Base-by-base conservation (phyloP, 2,113 vertebrate species). In the Ellobius talpinus region DNA sequence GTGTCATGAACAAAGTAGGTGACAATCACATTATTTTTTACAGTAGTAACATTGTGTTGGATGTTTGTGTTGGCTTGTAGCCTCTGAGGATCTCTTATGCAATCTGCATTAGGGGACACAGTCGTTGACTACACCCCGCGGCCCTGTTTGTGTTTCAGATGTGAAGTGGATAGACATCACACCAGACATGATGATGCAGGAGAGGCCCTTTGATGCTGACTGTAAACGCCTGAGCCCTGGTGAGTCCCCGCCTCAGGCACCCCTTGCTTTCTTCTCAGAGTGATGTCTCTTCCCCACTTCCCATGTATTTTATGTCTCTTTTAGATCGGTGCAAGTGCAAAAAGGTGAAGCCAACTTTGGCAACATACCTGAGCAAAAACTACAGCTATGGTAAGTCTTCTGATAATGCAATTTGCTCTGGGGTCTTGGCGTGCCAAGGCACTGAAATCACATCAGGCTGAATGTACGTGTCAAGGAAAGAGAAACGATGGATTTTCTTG, bases 371-470 rank as follows among this genome's bases (percentile, higher is more conserved):
- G 97, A 98, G 98, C 98, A 99, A 98, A 98, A 99, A 99, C 97
- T 99, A 99, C 98, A 99, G 98, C 96, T 99, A 99, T 72, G 99
- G 99, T 99, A 98, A 99, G 98, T 98, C n/a, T 23, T 21, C 19
- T 23, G 45, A 50, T n/a, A n/a, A 39, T n/a, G 8, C 14, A 50
- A 31, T 85, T 81, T 33, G 4, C 72, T 68, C 39, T 63, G 85
- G 78, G 89, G 42, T 76, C 63, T 85, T 81, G 58, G 76, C 11
- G 11, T 4, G 1, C 47, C 23, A 19, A n/a, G 47, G 78, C 73
- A 42, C 19, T 7, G 23, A 19, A 50, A 36, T 89, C 26, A 24
- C 23, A 31, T 5, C 21, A 10, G 52, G 23, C 26, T 68, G 39
- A 24, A 11, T 47, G 10, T 72, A 14, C 26, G n/a, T 16, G 58